These are phyloP conservation scores for Eolophus roseicapilla DNA, from an alignment of 2,113 vertebrate genomes.

Conservation along the genomic window DNA sequence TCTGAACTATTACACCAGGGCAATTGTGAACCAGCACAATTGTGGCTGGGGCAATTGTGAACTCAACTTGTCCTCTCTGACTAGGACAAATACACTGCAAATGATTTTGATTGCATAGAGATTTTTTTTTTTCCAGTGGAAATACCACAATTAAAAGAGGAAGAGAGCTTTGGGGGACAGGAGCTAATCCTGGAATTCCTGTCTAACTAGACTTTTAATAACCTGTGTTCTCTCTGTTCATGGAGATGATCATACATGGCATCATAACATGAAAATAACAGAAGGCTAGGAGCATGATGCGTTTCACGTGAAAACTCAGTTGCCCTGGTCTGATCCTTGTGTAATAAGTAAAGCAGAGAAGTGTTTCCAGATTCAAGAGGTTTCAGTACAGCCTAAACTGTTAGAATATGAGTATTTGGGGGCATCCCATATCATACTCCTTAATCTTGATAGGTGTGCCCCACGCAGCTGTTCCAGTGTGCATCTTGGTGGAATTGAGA, in stretches of 20 bases:
- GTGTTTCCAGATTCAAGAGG: not conserved
- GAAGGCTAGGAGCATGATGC: not conserved
- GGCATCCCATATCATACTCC: not conserved
- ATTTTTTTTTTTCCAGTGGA: not conserved
- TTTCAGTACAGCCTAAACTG: not conserved
- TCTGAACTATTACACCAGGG: not conserved
- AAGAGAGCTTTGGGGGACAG: not conserved
- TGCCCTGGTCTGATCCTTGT: not conserved
- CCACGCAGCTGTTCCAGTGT: not conserved
- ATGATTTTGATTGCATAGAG: not conserved
- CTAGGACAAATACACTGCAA: not conserved
- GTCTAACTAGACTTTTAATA: not conserved
- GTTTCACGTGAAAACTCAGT: not conserved
- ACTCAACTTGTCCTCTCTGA: not conserved
- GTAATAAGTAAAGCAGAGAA: not conserved
- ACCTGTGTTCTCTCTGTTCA: rapidly evolving
- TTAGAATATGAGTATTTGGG: not conserved
- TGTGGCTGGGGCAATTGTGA: not conserved
- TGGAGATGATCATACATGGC: not conserved
- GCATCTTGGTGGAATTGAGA: not conserved
- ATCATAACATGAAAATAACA: not conserved
- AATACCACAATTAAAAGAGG: not conserved
- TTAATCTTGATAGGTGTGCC: not conserved
- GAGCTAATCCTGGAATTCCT: not conserved
- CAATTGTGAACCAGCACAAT: not conserved